phyloP scores from a whole-genome alignment of 92 coral and sea anemone genomes.

The Pocillopora grandis region DNA sequence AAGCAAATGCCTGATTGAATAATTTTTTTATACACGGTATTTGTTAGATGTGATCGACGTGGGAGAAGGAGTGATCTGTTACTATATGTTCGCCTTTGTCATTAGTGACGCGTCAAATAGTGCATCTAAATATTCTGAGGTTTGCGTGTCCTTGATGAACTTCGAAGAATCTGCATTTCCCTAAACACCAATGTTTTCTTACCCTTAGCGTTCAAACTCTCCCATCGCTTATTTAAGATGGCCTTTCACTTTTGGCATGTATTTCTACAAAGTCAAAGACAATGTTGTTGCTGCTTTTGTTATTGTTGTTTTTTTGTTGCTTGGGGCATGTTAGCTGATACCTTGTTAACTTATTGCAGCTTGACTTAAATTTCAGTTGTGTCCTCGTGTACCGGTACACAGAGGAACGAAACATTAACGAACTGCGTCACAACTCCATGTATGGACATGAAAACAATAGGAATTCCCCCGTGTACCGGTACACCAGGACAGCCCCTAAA shows the following conservation, averaged over 20 bases:
- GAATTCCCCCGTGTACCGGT: too few species aligned
- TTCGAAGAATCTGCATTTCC: conserved; percentile 50
- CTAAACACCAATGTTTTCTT: conserved; percentile 44
- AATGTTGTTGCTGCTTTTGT: not conserved
- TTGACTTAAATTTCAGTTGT: not conserved
- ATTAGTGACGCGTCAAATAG: conserved; percentile 28
- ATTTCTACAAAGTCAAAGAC: not conserved
- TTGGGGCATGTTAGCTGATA: not conserved
- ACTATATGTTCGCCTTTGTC: conserved; percentile 42
- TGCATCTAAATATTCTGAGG: not conserved
- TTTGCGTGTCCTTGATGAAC: conserved; percentile 20
- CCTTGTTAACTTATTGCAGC: conserved; percentile 3
- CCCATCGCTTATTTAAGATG: too few species aligned
- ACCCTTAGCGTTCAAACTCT: not conserved
- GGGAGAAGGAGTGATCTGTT: conserved; percentile 34
- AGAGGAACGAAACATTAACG: too few species aligned
- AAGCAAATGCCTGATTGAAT: too few species aligned
- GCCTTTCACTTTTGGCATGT: not conserved
- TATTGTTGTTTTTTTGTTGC: too few species aligned
- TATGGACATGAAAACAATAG: too few species aligned
- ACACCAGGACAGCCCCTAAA: too few species aligned
- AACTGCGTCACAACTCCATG: too few species aligned
- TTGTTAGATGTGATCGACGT: conserved; percentile 40
- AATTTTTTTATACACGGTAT: not conserved
- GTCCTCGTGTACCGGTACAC: too few species aligned